These are phyloP conservation scores for Ophonus ardosiacus DNA, from an alignment of 2,888 invertebrate species.

Conservation along the genomic window DNA sequence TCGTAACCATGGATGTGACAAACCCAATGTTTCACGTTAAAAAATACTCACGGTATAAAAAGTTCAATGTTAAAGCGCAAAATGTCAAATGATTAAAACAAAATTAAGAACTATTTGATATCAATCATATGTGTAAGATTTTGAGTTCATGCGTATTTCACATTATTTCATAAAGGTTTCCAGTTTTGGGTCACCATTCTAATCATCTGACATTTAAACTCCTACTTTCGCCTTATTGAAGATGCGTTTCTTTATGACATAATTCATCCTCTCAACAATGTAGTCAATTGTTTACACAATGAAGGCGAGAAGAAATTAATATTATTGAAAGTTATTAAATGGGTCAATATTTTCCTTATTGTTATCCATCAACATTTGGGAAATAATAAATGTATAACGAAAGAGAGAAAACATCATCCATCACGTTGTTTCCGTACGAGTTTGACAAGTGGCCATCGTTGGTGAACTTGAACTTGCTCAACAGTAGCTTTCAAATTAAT, in stretches of 20 bases:
- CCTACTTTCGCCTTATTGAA: constrained; percentile 45
- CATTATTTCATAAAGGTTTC: constrained; percentile 28
- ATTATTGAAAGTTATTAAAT: not conserved
- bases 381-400: not conserved
- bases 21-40: too few relatives aligned
- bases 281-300: not conserved
- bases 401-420: not conserved
- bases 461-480: not conserved
- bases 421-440: not conserved
- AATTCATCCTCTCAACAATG: not conserved
- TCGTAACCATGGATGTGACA: too few relatives aligned
- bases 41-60: too few relatives aligned
- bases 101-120: not conserved
- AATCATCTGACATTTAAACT: constrained; percentile 49
- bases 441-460: not conserved
- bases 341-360: not conserved
- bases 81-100: not conserved
- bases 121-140: not conserved
- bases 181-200: constrained; percentile 34
- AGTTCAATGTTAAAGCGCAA: not conserved
- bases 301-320: not conserved
- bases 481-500: not conserved
- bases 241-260: constrained; percentile 38
- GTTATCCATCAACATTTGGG: not conserved
- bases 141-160: not conserved